A percentile compares a stretch with the other conserved stretches of the same genome.
These are phyloP conservation scores for Bombyx mori DNA, from an alignment of 1,140 invertebrate species.

Conservation along the genomic window ASM3026992v2 NC_085109.1:5464001-5464500, in stretches of 20 bases:
- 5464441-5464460: no score
- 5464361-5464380: not conserved
- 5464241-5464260: slow-evolving; percentile 23
- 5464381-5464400: not conserved
- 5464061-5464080: slow-evolving; percentile 4
- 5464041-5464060: no score
- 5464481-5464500: no score
- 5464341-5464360: slow-evolving; percentile 11
- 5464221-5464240: slow-evolving; percentile 29
- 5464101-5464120: slow-evolving; percentile 7
- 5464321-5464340: slow-evolving; percentile 12
- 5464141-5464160: slow-evolving; percentile 12
- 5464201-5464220: slow-evolving; percentile 31
- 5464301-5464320: slow-evolving; percentile 12
- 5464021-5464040: no score
- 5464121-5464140: not conserved
- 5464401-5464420: not conserved
- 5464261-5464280: slow-evolving; percentile 30
- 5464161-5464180: slow-evolving; percentile 17
- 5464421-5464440: no score
- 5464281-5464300: slow-evolving; percentile 6
- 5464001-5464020: no score
- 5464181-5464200: slow-evolving; percentile 29
- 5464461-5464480: no score
- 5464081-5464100: slow-evolving; percentile 1